Percentiles rank a stretch among this genome's conserved stretches.
phyloP scores from a whole-genome alignment of 2,113 vertebrate species.

The Myodes glareolus region DNA sequence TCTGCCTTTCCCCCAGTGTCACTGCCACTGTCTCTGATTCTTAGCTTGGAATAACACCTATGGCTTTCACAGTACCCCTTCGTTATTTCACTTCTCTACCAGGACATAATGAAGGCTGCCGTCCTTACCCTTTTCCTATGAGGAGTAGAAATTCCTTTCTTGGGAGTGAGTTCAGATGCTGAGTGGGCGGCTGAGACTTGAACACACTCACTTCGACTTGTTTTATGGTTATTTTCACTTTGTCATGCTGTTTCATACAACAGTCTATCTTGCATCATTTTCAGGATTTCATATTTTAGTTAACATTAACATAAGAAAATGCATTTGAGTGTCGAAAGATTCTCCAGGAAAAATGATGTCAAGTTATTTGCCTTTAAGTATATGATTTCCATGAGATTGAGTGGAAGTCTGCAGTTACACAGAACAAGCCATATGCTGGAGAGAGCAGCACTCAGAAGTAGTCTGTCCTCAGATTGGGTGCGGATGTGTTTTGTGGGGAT shows the following conservation, averaged over 20 bases:
- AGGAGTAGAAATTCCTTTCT: neutral
- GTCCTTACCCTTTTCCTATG: neutral
- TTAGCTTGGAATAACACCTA: neutral
- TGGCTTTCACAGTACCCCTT: neutral
- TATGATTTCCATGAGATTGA: neutral
- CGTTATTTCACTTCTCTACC: neutral
- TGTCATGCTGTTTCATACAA: neutral
- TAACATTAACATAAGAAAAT: neutral
- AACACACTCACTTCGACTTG: neutral
- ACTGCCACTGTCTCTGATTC: neutral
- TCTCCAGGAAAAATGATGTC: neutral
- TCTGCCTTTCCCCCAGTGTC: neutral
- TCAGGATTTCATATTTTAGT: neutral
- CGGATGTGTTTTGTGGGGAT: neutral
- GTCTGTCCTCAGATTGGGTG: neutral
- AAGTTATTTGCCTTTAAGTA: neutral
- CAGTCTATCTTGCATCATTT: neutral
- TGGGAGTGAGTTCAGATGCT: neutral
- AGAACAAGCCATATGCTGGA: neutral
- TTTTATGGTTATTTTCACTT: neutral
- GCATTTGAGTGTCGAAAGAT: neutral
- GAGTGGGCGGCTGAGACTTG: slow-evolving; percentile 7
- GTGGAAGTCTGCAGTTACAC: neutral
- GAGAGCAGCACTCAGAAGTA: neutral
- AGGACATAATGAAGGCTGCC: neutral